Evolutionary conservation across 2,113 vertebrate genomes (phyloP), one percentile per base, ranked within the genome.

Genomic region (Callocephalon fimbriatum): DNA sequence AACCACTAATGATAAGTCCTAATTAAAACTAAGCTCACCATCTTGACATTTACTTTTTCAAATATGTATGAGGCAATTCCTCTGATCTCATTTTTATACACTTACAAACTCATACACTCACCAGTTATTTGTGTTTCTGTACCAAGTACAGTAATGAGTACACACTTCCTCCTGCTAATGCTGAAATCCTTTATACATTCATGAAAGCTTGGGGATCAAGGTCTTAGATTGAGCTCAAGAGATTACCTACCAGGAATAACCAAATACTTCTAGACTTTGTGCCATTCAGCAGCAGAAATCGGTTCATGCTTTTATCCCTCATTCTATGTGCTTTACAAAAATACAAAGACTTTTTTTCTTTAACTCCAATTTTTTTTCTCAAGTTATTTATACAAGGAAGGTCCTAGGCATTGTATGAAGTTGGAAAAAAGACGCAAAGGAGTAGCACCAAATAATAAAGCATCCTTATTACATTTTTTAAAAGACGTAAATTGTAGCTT

Each of bases 61-160:
- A 97, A 94, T 94, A 96, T 92, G 88, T 59, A 95, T 97, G 88
- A 96, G 73, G 67, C 66, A 88, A 71, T 76, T 92, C 78, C 59
- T 97, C 72, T 94, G 92, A 95, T 96, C 78, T 94, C 65, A 80
- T 88, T 88, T 78, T 90, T 31, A 29, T 95, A 62, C 23, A 9
- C 53, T 85, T 79, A 54, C 15, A 76, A 93, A 82, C 42, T 75
- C 48, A 50, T 37, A 87, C 17, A 27, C 87, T 94, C 75, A 37
- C 26, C 50, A 92, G 74, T 83, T 91, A 77, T 62, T 93, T 92
- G 72, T 80, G 72, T 74, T 94, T 93, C 79, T 71, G 20, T 71
- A 61, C 86, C 72, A 88, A 84, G 47, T 40, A 54, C 67, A 71
- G 68, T 76, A 79, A 90, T n/a, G 72, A 86, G 47, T 54, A 66